Conservation (phyloP, 2,113 vertebrate species). For the Girardinichthys multiradiatus region DNA sequence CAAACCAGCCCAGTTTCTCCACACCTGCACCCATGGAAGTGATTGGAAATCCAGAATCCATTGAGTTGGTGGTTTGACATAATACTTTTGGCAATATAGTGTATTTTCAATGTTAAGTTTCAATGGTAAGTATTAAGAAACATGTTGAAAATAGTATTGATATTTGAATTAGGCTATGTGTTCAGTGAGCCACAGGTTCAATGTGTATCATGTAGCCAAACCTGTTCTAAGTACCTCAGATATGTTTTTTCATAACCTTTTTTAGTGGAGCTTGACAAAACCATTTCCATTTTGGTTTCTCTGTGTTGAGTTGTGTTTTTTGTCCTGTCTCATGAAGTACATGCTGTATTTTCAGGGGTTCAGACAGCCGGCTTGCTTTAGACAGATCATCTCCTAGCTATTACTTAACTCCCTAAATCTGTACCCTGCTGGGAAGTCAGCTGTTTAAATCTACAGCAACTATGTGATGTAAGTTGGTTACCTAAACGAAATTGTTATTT, state of each 20-base stretch:
- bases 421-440: conserved; percentile 6
- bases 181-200: conserved; percentile 26
- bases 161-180: conserved; percentile 7
- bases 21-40: too few relatives aligned
- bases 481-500: conserved; percentile 7
- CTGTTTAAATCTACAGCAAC: conserved; percentile 21
- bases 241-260: conserved; percentile 1
- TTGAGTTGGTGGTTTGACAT: too few relatives aligned
- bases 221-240: conserved; percentile 47
- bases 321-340: not conserved
- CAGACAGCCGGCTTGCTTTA: conserved; percentile 6
- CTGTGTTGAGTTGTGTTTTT: not conserved
- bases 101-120: conserved; percentile 38
- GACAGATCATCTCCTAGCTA: conserved; percentile 12
- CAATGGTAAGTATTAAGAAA: conserved; percentile 29
- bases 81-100: too few relatives aligned
- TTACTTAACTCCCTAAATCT: conserved; percentile 37
- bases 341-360: conserved; percentile 43
- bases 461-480: conserved; percentile 38
- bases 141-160: conserved; percentile 34
- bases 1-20: too few relatives aligned
- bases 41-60: too few relatives aligned
- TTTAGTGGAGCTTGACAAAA: not conserved
- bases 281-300: not conserved
- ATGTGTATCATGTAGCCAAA: conserved; percentile 37